phyloP scores from a whole-genome alignment of 1,140 invertebrate genomes.

The Drosophila sturtevanti region DNA sequence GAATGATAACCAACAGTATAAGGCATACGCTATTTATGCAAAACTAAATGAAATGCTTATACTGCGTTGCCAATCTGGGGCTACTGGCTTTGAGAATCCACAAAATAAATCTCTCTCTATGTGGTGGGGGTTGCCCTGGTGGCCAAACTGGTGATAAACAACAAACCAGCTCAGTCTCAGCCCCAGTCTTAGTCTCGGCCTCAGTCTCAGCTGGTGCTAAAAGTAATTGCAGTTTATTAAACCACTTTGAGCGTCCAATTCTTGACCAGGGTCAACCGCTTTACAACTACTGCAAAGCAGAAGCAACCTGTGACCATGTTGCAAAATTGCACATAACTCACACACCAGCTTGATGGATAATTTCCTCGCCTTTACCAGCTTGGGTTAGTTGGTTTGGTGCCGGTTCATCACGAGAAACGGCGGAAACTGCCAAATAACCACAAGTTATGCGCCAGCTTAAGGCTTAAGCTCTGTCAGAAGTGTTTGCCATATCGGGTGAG shows the following conservation, averaged over 20 bases:
- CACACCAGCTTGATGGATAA: constrained; percentile 68
- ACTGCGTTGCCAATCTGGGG: constrained; percentile 32
- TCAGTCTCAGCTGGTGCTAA: constrained; percentile 15
- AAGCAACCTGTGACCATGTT: constrained; percentile 47
- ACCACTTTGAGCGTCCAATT: constrained; percentile 71
- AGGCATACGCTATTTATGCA: constrained; percentile 63
- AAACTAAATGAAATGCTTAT: constrained; percentile 1
- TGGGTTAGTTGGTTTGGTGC: not conserved
- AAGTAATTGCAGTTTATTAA: constrained; percentile 77
- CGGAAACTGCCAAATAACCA: constrained; percentile 47
- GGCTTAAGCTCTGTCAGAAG: constrained; percentile 29
- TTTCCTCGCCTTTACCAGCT: constrained; percentile 49
- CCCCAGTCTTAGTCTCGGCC: too few species aligned
- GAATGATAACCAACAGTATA: constrained; percentile 57
- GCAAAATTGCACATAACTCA: constrained; percentile 71
- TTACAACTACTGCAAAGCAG: constrained; percentile 34
- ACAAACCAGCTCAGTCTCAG: constrained; percentile 23
- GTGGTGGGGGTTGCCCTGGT: constrained; percentile 45
- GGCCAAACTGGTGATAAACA: constrained; percentile 33
- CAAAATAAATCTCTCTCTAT: constrained; percentile 67
- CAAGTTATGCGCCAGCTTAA: constrained; percentile 15
- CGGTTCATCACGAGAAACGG: constrained; percentile 15
- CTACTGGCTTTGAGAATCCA: constrained; percentile 57
- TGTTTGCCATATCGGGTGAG: constrained; percentile 31
- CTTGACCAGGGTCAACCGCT: constrained; percentile 78